Evolutionary conservation across 2,113 vertebrate species (phyloP).

Genomic region (Ctenodactylus gundi): DNA sequence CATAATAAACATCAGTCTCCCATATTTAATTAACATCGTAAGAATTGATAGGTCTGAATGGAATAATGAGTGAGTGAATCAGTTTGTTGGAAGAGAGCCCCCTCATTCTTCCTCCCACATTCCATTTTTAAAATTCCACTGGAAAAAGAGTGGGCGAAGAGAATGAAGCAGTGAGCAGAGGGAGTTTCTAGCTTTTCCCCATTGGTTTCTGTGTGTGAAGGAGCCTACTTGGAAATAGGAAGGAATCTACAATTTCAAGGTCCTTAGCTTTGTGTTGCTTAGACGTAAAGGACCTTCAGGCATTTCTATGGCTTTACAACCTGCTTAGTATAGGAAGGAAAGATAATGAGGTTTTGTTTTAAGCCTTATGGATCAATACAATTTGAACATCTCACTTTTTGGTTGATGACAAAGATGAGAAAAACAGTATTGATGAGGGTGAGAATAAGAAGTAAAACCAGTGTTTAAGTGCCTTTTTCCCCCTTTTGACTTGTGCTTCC

Average conservation of each 20-base stretch:
- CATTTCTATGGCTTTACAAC: neutral
- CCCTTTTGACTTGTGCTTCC: neutral
- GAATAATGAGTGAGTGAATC: neutral
- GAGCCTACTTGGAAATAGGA: neutral
- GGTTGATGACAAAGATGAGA: neutral
- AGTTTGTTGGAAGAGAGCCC: neutral
- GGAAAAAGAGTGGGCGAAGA: slow-evolving; percentile 8
- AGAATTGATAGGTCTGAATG: neutral
- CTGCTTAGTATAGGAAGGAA: neutral
- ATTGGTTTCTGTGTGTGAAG: neutral
- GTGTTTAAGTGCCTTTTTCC: neutral
- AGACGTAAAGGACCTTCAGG: neutral
- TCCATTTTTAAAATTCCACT: slow-evolving; percentile 4
- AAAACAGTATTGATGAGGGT: neutral
- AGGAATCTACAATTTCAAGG: neutral
- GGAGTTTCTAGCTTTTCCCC: neutral
- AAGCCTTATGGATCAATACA: neutral
- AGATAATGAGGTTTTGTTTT: slow-evolving; percentile 17
- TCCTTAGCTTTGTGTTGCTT: neutral
- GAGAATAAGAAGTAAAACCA: neutral
- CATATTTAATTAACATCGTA: neutral
- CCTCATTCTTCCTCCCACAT: neutral
- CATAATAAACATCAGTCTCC: neutral
- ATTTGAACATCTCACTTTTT: neutral
- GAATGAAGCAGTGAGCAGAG: neutral